Conservation (phyloP, 2,113 vertebrate genomes). For the Ellobius talpinus region DNA sequence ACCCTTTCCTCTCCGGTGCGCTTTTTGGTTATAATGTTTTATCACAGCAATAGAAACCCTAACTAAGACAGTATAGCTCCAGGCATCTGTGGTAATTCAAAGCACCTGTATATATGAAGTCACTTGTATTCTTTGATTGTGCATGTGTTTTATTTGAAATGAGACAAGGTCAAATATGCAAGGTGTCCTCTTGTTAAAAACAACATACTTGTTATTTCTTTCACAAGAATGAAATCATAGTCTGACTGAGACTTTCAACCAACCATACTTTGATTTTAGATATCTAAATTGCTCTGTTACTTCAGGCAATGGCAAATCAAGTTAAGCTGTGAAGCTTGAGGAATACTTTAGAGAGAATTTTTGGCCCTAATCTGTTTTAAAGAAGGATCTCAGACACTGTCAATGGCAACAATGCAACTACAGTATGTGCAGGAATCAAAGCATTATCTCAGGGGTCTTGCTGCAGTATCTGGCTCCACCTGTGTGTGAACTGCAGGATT, state of each 20-base stretch:
- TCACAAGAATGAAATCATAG: constrained; percentile 58
- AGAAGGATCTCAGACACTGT: background rate
- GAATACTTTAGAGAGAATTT: background rate
- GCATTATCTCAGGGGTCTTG: accelerated
- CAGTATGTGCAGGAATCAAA: too few relatives aligned
- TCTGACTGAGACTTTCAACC: constrained; percentile 26
- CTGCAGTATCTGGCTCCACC: too few relatives aligned
- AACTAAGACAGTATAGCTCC: background rate
- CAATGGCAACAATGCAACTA: background rate
- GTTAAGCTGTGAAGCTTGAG: constrained; percentile 1
- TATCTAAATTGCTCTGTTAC: constrained; percentile 34
- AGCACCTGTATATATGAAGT: background rate
- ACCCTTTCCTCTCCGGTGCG: background rate
- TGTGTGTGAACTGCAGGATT: background rate
- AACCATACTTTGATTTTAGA: constrained; percentile 4
- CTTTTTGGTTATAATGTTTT: background rate
- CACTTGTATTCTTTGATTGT: background rate
- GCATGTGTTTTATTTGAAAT: constrained; percentile 8
- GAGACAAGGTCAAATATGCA: constrained; percentile 58
- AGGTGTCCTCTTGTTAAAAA: constrained; percentile 57
- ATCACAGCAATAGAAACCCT: background rate
- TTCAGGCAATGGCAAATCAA: constrained; percentile 58
- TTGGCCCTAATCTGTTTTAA: background rate
- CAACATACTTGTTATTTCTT: constrained; percentile 46
- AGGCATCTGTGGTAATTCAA: constrained; percentile 29